Conservation (phyloP, 2,888 invertebrate species). For the Macrosiphum euphorbiae region DNA sequence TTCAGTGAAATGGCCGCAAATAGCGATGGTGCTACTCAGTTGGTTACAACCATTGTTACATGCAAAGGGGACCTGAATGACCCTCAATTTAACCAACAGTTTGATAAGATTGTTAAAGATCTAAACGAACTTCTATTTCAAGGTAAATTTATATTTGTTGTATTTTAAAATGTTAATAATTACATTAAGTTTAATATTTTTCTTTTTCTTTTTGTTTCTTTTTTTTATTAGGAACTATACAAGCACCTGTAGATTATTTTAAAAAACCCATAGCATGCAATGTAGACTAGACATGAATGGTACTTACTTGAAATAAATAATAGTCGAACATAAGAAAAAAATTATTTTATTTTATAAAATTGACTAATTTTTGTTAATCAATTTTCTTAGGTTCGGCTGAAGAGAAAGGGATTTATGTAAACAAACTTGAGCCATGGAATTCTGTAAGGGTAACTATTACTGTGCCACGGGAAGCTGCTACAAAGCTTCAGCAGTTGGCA, state of each 20-base stretch:
- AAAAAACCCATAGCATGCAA: constrained; percentile 65
- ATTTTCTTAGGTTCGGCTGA: constrained; percentile 69
- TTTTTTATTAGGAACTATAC: constrained; percentile 65
- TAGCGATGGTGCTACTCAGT: constrained; percentile 77
- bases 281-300: constrained; percentile 65
- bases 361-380: not conserved
- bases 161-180: constrained; percentile 5
- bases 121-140: constrained; percentile 84
- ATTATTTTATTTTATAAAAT: not conserved
- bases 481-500: constrained; percentile 90
- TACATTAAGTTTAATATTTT: constrained; percentile 41
- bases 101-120: constrained; percentile 82
- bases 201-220: constrained; percentile 55
- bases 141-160: constrained; percentile 73
- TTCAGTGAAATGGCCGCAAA: constrained; percentile 83
- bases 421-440: constrained; percentile 97
- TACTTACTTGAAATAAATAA: constrained; percentile 60
- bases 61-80: constrained; percentile 92
- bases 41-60: constrained; percentile 86
- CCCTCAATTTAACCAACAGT: constrained; percentile 86
- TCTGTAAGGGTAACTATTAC: constrained; percentile 97
- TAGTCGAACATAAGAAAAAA: not conserved
- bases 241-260: constrained; percentile 65
- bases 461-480: constrained; percentile 95
- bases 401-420: constrained; percentile 72